Percentiles rank a stretch among this genome's conserved stretches.
Evolutionary conservation across 1,140 invertebrate species (phyloP).

Genomic region (Cyclargus thomasi): DNA sequence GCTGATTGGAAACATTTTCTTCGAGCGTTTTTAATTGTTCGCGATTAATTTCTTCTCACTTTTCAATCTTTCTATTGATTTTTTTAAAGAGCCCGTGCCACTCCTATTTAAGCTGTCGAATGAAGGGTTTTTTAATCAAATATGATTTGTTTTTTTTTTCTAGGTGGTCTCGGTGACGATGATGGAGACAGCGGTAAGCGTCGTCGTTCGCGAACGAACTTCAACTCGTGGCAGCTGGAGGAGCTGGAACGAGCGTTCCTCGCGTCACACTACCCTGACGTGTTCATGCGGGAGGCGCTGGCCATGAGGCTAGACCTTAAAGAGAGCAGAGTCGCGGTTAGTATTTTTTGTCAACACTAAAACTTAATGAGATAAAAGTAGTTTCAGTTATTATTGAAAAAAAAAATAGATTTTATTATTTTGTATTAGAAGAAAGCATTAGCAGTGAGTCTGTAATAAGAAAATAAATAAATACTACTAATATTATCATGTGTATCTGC

Average conservation of each 20-base stretch:
- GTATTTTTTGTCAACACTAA: too few relatives aligned
- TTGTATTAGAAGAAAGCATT: too few relatives aligned
- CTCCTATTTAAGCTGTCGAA: too few relatives aligned
- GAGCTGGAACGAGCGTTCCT: slow-evolving; percentile 98
- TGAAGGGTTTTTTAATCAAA: too few relatives aligned
- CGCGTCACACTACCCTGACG: slow-evolving; percentile 97
- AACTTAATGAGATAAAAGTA: too few relatives aligned
- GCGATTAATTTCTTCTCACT: slow-evolving; percentile 12
- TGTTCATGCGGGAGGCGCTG: slow-evolving; percentile 97
- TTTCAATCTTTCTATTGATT: background rate
- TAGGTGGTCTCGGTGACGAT: slow-evolving; percentile 76
- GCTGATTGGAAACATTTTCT: slow-evolving; percentile 52
- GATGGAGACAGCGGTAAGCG: slow-evolving; percentile 85
- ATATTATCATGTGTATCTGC: too few relatives aligned
- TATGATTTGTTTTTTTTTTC: background rate
- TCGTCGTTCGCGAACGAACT: slow-evolving; percentile 96
- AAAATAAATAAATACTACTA: too few relatives aligned
- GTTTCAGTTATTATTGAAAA: too few relatives aligned
- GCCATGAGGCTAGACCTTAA: slow-evolving; percentile 96
- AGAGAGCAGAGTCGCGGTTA: slow-evolving; percentile 98
- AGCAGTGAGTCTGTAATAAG: too few relatives aligned
- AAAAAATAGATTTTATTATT: too few relatives aligned
- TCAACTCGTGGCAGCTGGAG: slow-evolving; percentile 99
- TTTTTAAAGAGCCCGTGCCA: too few relatives aligned
- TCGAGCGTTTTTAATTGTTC: slow-evolving; percentile 32